Evolutionary conservation across 2,797 vertebrate species (phyloP), one percentile per base, ranked within the genome.

Genomic region (Buceros bicornis): DNA sequence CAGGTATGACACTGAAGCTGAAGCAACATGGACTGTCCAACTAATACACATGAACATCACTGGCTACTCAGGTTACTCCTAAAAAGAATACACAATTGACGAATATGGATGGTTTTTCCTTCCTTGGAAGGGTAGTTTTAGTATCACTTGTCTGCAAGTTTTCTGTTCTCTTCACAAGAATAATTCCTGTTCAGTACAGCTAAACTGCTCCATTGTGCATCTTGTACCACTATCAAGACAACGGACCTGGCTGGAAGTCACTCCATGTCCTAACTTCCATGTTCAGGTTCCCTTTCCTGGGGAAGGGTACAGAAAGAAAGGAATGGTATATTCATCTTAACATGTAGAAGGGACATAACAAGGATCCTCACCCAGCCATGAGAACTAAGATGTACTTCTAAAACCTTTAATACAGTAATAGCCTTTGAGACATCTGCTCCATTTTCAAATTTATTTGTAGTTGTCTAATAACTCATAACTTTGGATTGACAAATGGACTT

Each of bases 141-240:
- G 1, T 56, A 42, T 28, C 7, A 61, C 22, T 70, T 56, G 8
- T 45, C 24, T 71, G 26, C 21, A 54, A 16, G 19, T 53, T 48
- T 85, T 66, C 47, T 84, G 8, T 81, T 57, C 45, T 77, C 64
- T 77, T 33, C 66, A 66, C 4, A 24, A 29, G 31, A 65, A 37
- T 42, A 79, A 67, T 50, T 93, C 50, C 42, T 50, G 16, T 22
- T 84, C 70, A 8, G 24, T 24, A 31, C 4, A 53, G 31, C 31
- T 50, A 35, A 76, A 84, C 13, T 60, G 48, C 10, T 29, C 8
- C 21, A 13, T 2, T 4, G 6, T 58, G 29, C 35, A 51, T 25
- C 25, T 79, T 8, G 2, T 31, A 45, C 7, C 14, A 33, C 25
- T 43, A 10, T 8, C 0, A 0, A 73, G 64, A 77, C 29, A 77